These are phyloP conservation scores for Amniataba percoides DNA, from an alignment of 2,797 vertebrate genomes.

Conservation along the genomic window DNA sequence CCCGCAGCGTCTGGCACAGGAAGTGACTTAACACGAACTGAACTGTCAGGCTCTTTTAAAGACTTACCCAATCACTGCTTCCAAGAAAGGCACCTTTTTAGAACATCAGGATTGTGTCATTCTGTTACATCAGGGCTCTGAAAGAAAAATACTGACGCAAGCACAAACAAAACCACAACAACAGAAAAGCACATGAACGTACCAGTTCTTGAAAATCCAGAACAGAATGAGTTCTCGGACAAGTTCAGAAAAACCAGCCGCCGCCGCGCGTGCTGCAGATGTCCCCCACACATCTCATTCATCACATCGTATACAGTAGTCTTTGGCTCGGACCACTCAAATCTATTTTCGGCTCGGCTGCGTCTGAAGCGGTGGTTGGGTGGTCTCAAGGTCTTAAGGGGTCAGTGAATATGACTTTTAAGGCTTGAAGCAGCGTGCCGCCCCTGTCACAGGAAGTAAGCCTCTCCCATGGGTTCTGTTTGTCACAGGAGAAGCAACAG, in stretches of 20 bases:
- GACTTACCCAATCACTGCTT: constrained; percentile 30
- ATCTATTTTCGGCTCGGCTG: constrained; percentile 63
- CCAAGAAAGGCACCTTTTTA: constrained; percentile 55
- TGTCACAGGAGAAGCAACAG: constrained; percentile 72
- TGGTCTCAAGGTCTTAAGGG: constrained; percentile 71
- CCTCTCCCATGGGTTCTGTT: constrained; percentile 69
- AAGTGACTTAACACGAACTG: constrained; percentile 73
- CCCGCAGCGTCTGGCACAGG: constrained; percentile 67
- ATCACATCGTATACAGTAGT: constrained; percentile 58
- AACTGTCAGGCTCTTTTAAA: constrained; percentile 57
- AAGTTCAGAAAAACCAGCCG: too few species aligned
- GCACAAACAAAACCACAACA: neutral
- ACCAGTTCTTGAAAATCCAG: constrained; percentile 26
- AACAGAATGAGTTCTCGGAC: too few species aligned
- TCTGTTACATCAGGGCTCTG: constrained; percentile 39
- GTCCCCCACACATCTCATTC: constrained; percentile 53
- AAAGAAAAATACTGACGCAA: constrained; percentile 5
- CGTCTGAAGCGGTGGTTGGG: constrained; percentile 59
- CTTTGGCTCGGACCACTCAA: constrained; percentile 25
- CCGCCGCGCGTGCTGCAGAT: constrained; percentile 40
- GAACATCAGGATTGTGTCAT: constrained; percentile 46
- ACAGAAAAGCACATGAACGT: constrained; percentile 36
- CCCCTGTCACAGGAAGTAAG: constrained; percentile 72
- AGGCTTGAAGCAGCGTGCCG: constrained; percentile 54
- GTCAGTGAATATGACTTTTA: constrained; percentile 69